Conservation (phyloP, 2,888 invertebrate species). For the Yponomeuta malinellus region DNA sequence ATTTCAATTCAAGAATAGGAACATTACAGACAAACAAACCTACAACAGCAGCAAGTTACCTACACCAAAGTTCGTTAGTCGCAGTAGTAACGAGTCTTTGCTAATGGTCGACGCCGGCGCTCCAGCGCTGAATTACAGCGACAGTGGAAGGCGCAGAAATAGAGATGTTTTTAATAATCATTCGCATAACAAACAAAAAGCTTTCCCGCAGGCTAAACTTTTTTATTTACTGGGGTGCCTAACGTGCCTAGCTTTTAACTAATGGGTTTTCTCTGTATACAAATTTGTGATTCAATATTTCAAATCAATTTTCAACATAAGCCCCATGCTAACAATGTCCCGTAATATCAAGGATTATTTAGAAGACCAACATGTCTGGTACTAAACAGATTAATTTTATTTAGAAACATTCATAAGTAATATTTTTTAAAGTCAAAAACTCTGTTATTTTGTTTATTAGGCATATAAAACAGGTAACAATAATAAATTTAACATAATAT, state of each 20-base stretch:
- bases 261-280: background rate
- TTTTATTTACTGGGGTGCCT: background rate
- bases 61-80: background rate
- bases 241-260: background rate
- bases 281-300: too few relatives aligned
- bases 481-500: too few relatives aligned
- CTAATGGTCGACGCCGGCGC: background rate
- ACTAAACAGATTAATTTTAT: too few relatives aligned
- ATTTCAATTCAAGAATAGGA: background rate
- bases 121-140: background rate
- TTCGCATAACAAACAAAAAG: background rate
- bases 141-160: background rate
- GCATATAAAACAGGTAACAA: too few relatives aligned
- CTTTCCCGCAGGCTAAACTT: background rate
- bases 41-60: background rate
- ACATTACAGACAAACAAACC: background rate
- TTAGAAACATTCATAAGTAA: too few relatives aligned
- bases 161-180: conserved; percentile 1
- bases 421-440: too few relatives aligned
- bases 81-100: background rate
- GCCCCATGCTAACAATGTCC: too few relatives aligned
- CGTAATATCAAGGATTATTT: too few relatives aligned
- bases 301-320: too few relatives aligned
- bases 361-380: too few relatives aligned
- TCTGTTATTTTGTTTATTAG: too few relatives aligned